Conservation (phyloP, 1,140 invertebrate genomes). For the Eupeodes corollae region DNA sequence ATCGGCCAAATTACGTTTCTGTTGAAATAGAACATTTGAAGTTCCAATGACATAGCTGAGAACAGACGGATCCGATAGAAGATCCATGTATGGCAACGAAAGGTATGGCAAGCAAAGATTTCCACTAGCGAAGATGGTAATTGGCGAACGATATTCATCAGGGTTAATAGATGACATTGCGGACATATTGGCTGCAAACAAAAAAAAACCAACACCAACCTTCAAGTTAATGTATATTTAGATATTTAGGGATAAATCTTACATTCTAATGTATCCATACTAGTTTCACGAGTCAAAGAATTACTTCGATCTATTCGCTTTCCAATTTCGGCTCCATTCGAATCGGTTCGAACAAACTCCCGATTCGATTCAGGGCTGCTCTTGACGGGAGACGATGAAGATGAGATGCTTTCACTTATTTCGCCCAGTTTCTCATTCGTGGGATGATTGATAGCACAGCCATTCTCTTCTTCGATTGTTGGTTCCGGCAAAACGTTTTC, state of each 20-base stretch:
- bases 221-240: too few species aligned
- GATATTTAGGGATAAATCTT: slow-evolving; percentile 13
- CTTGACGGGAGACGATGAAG: slow-evolving; percentile 3
- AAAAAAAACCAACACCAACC: slow-evolving; percentile 16
- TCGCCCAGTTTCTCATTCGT: not conserved
- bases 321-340: slow-evolving; percentile 1
- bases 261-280: slow-evolving; percentile 49
- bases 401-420: slow-evolving; percentile 7
- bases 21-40: slow-evolving; percentile 94
- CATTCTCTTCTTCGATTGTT: not conserved
- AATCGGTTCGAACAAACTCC: slow-evolving; percentile 5
- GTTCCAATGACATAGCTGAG: slow-evolving; percentile 90
- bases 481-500: slow-evolving; percentile 4
- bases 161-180: slow-evolving; percentile 42
- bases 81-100: slow-evolving; percentile 88
- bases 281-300: slow-evolving; percentile 46
- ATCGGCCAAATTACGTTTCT: slow-evolving; percentile 86
- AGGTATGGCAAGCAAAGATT: slow-evolving; percentile 92
- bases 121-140: slow-evolving; percentile 83
- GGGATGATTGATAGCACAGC: slow-evolving; percentile 17
- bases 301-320: slow-evolving; percentile 38
- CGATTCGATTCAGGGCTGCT: slow-evolving; percentile 4
- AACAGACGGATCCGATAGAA: slow-evolving; percentile 77
- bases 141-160: slow-evolving; percentile 73
- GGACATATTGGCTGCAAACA: slow-evolving; percentile 19